Percentiles rank a stretch among this genome's conserved stretches.
Evolutionary conservation across 1,140 invertebrate species (phyloP).

Genomic region (Limonius californicus): DNA sequence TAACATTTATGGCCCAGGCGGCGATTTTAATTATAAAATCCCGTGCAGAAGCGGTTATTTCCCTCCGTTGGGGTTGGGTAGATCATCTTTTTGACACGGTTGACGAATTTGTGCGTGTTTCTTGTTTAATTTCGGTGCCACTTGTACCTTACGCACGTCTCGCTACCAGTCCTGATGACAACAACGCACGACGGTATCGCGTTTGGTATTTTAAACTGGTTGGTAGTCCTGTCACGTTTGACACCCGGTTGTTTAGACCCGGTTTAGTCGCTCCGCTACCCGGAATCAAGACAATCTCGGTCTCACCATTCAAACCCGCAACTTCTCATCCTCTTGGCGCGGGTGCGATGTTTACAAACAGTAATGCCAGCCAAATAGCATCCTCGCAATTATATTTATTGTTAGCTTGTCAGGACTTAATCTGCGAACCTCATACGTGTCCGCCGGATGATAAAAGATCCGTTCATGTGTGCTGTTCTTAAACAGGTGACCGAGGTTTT

Average conservation of each 20-base stretch:
- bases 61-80: too few species aligned
- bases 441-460: too few species aligned
- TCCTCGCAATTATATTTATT: neutral
- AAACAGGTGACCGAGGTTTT: too few species aligned
- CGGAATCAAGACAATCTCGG: constrained; percentile 12
- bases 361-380: neutral
- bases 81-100: neutral
- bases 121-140: constrained; percentile 1
- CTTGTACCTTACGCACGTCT: constrained; percentile 7
- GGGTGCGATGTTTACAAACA: constrained; percentile 3
- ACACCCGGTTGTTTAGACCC: constrained; percentile 9
- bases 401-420: neutral
- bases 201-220: constrained; percentile 5
- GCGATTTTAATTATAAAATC: too few species aligned
- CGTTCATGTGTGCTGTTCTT: too few species aligned
- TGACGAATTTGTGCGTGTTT: neutral
- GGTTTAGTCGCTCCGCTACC: constrained; percentile 9
- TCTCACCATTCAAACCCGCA: constrained; percentile 8
- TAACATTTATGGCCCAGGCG: too few species aligned
- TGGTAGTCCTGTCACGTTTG: constrained; percentile 12
- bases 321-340: neutral
- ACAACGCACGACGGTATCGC: constrained; percentile 4
- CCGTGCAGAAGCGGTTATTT: too few species aligned
- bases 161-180: neutral
- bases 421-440: neutral